Evolutionary conservation across 2,797 vertebrate species (phyloP).

Genomic region (Erpetoichthys calabaricus): DNA sequence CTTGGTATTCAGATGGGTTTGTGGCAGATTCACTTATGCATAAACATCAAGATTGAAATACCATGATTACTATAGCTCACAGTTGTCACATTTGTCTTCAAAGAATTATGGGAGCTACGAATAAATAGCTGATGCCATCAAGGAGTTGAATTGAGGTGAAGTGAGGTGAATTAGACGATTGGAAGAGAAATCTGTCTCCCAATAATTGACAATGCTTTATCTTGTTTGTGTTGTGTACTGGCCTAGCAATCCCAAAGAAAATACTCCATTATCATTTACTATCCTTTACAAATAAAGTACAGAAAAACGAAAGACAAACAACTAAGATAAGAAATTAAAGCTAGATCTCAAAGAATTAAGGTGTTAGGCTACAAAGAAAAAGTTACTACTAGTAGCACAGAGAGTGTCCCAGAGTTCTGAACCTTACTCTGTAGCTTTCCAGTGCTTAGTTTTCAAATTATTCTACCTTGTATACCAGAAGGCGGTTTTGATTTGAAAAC

Average conservation of each 20-base stretch:
- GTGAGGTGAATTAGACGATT: slow-evolving; percentile 3
- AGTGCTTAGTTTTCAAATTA: slow-evolving; percentile 8
- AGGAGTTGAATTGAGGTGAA: slow-evolving; percentile 6
- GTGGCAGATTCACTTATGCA: slow-evolving; percentile 2
- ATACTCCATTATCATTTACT: background rate
- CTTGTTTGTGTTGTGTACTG: slow-evolving; percentile 1
- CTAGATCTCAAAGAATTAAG: background rate
- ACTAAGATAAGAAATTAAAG: background rate
- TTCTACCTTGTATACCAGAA: slow-evolving; percentile 2
- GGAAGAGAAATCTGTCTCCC: background rate
- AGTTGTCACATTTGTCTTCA: slow-evolving; percentile 3
- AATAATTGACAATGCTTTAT: slow-evolving; percentile 1
- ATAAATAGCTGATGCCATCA: slow-evolving; percentile 1
- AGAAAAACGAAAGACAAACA: background rate
- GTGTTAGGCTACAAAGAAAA: background rate
- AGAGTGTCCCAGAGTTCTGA: background rate
- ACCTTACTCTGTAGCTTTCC: slow-evolving; percentile 2
- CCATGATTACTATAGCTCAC: slow-evolving; percentile 1
- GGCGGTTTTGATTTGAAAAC: slow-evolving; percentile 7
- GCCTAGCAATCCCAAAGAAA: background rate
- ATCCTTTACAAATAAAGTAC: background rate
- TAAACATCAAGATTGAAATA: background rate
- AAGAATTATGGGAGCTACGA: slow-evolving; percentile 3
- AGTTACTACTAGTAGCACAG: background rate
- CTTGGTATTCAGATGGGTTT: background rate